These are phyloP conservation scores for Acrocephalus arundinaceus DNA, from an alignment of 2,113 vertebrate genomes.

Conservation along the genomic window DNA sequence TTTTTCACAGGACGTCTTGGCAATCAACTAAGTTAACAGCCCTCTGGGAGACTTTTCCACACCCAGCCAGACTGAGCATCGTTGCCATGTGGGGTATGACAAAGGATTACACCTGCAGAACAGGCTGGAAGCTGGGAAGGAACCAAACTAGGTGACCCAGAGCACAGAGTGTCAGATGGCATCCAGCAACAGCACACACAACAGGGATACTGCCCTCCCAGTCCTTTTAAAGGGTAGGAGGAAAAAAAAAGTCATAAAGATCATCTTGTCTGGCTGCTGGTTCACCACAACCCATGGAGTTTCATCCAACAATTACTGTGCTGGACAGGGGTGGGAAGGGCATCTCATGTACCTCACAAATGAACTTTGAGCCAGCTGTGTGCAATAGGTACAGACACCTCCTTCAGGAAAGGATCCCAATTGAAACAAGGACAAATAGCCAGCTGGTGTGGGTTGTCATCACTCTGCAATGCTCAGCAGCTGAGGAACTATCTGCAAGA, in stretches of 20 bases:
- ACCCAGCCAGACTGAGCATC: neutral
- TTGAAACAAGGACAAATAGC: neutral
- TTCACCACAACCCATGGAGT: neutral
- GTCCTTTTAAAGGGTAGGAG: neutral
- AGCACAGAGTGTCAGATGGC: neutral
- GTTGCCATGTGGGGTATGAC: neutral
- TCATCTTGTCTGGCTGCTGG: neutral
- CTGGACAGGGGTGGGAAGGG: neutral
- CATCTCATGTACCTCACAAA: neutral
- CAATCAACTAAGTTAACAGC: neutral
- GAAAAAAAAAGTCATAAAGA: neutral
- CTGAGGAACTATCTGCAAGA: neutral
- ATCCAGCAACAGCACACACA: neutral
- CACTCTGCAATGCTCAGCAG: neutral
- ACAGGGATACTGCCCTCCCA: neutral
- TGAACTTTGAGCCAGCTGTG: neutral
- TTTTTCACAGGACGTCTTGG: neutral
- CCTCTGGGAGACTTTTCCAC: neutral
- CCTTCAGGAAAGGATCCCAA: neutral
- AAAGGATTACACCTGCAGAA: neutral
- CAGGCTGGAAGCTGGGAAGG: neutral
- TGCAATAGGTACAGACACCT: neutral
- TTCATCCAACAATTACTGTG: neutral
- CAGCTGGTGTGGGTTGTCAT: neutral
- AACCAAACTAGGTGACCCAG: neutral